Base-by-base conservation (phyloP, 2,797 vertebrate genomes). In the Luscinia luscinia region DNA sequence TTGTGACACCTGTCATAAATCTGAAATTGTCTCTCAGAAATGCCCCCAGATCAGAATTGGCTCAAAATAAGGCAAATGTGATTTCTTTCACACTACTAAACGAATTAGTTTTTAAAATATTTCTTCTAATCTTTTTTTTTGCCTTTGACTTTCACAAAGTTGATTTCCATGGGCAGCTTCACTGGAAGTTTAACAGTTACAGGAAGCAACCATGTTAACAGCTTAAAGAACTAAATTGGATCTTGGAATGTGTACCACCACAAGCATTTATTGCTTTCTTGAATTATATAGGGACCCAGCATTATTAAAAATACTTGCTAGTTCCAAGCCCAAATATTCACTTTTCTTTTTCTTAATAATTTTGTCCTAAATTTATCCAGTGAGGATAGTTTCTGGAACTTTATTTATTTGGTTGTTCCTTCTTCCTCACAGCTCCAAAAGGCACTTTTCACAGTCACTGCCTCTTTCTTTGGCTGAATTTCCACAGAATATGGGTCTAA, bases 391-490 rank as follows among this genome's bases (percentile, higher is more conserved):
- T 79, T 84, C 70, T 90, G 70, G 64, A 73, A 82, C 59, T 84
- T 82, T 49, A 41, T 84, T 83, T 59, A 43, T 64, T 52, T 41
- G 28, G 19, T 66, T 51, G 64, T 89, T 92, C 68, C 87, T 84
- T 61, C 51, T 82, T 87, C 79, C 81, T 85, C 76, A 78, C 87
- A 52, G 36, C 76, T 78, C 74, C 70, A 68, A 94, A 90, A 95
- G 69, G n/a, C 49, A 36, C 1, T 0, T 86, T 16, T 73, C 32
- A 51, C 1, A 74, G 93, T 95, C 95, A 89, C 93, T 93, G 86
- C n/a, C 21, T 66, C 79, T 86, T 87, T 75, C 48, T 72, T 84
- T 94, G 84, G 86, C 69, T 52, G 24, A n/a, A 22, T 74, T 95
- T 79, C 94, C 68, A 67, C 81, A 80, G 86, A 89, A 62, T 41